A percentile compares a stretch with the other conserved stretches of the same genome.
phyloP scores from a whole-genome alignment of 1,140 invertebrate genomes.

The Lerema accius region DNA sequence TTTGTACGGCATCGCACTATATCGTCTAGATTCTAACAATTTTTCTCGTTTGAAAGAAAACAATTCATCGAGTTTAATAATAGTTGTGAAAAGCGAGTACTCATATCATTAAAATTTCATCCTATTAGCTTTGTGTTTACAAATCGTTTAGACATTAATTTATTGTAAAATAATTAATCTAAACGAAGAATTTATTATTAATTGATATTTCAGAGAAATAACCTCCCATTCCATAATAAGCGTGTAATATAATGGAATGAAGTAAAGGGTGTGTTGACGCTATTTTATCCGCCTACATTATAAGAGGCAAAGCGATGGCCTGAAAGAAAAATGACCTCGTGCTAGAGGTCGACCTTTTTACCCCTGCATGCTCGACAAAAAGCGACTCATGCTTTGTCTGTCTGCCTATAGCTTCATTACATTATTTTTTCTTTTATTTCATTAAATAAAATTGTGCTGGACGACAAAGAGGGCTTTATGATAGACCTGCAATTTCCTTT shows the following conservation, averaged over 20 bases:
- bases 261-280: slow-evolving; percentile 21
- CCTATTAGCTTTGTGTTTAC: too few species aligned
- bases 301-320: slow-evolving; percentile 17
- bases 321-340: slow-evolving; percentile 33
- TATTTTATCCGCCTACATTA: slow-evolving; percentile 26
- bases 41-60: slow-evolving; percentile 11
- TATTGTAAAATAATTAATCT: too few species aligned
- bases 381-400: slow-evolving; percentile 26
- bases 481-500: neutral
- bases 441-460: slow-evolving; percentile 8
- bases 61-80: slow-evolving; percentile 17
- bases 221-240: slow-evolving; percentile 2
- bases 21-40: neutral
- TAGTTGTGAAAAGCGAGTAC: neutral
- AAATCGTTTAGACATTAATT: too few species aligned
- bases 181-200: too few species aligned
- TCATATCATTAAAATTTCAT: too few species aligned
- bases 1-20: slow-evolving; percentile 11
- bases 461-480: neutral
- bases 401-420: slow-evolving; percentile 29
- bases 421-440: slow-evolving; percentile 25
- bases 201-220: too few species aligned
- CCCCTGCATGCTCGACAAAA: slow-evolving; percentile 24
- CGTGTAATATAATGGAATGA: slow-evolving; percentile 12
- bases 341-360: slow-evolving; percentile 30